Conservation (phyloP, 2,797 vertebrate species). For the Enteromius anoplus region DNA sequence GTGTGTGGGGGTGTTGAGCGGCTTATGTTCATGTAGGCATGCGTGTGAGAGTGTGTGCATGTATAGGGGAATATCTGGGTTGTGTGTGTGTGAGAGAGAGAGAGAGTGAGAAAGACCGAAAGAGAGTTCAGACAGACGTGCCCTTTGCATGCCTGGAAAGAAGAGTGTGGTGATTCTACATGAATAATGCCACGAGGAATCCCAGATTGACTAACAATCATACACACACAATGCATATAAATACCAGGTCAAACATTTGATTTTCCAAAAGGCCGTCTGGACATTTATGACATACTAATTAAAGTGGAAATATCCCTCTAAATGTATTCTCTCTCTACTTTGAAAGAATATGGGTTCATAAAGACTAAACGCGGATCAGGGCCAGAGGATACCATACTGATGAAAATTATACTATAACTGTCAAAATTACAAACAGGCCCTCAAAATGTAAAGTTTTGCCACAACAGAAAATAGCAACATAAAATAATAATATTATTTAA, state of each 20-base stretch:
- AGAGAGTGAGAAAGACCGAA: neutral
- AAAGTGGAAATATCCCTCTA: conserved; percentile 17
- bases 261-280: conserved; percentile 25
- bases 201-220: conserved; percentile 58
- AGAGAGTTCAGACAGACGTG: conserved; percentile 67
- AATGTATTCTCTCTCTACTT: neutral
- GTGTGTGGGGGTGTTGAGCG: conserved; percentile 63
- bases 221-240: conserved; percentile 50
- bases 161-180: conserved; percentile 65
- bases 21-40: conserved; percentile 15
- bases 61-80: neutral
- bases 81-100: conserved; percentile 22
- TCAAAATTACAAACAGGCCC: neutral
- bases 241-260: conserved; percentile 14
- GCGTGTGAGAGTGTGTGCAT: conserved; percentile 7
- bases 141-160: conserved; percentile 64
- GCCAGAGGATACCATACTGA: neutral
- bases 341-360: neutral
- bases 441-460: no score
- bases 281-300: conserved; percentile 23
- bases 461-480: no score
- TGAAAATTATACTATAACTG: neutral
- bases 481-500: neutral
- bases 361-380: neutral
- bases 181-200: conserved; percentile 54